A percentile compares a stretch with the other conserved stretches of the same genome.
These are phyloP conservation scores for Amblyopsis hoosieri DNA, from an alignment of 2,797 vertebrate genomes.

Conservation along the genomic window DNA sequence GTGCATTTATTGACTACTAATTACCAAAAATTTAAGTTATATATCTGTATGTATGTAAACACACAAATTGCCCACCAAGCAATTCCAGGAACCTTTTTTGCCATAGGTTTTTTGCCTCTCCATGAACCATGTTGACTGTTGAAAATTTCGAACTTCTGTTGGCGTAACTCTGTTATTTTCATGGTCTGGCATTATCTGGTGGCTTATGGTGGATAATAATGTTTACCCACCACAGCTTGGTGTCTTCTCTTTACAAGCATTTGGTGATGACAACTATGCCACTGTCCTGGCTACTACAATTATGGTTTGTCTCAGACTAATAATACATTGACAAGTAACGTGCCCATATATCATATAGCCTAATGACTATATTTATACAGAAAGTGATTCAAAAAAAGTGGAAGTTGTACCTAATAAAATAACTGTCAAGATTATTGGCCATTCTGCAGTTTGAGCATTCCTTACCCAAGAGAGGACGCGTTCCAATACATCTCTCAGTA, in stretches of 20 bases:
- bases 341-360: neutral
- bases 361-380: neutral
- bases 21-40: no score
- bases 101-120: no score
- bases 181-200: conserved; percentile 20
- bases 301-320: neutral
- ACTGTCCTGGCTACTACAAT: neutral
- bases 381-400: no score
- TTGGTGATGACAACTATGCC: neutral
- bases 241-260: neutral
- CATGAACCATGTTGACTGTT: no score
- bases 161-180: no score
- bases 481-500: no score
- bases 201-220: neutral
- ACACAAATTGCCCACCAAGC: no score
- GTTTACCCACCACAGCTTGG: neutral
- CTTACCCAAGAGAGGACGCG: neutral
- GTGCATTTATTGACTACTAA: no score
- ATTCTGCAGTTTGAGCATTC: neutral
- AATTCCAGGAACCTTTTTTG: no score
- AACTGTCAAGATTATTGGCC: neutral
- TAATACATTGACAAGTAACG: neutral
- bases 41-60: no score
- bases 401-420: no score
- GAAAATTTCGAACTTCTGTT: no score